phyloP scores from a whole-genome alignment of 2,797 vertebrate species.

The Cirrhinus molitorella region DNA sequence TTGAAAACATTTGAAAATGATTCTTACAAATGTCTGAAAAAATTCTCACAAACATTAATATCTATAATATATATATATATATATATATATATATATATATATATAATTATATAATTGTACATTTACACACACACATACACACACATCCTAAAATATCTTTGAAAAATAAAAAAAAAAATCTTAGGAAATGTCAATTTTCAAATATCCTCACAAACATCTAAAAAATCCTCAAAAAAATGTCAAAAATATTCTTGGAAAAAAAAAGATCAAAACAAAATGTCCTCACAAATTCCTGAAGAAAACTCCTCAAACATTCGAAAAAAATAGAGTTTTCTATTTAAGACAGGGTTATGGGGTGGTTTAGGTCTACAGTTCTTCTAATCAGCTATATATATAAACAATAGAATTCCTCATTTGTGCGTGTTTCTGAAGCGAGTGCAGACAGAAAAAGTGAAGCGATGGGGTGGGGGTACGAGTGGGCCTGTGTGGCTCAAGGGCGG shows the following conservation, averaged over 20 bases:
- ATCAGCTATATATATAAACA: background rate
- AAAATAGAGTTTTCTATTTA: too few relatives aligned
- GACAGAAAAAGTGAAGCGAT: background rate
- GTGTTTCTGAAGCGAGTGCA: slow-evolving; percentile 9
- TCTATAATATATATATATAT: too few relatives aligned
- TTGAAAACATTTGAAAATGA: background rate
- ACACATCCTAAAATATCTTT: too few relatives aligned
- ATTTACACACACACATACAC: too few relatives aligned
- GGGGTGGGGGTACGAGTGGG: slow-evolving; percentile 15
- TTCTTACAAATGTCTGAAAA: background rate
- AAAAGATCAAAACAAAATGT: background rate
- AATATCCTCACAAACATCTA: background rate
- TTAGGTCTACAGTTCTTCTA: background rate
- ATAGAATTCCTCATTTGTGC: slow-evolving; percentile 8
- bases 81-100: too few relatives aligned
- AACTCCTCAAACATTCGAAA: too few relatives aligned
- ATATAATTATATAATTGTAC: too few relatives aligned
- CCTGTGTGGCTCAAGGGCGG: slow-evolving; percentile 22
- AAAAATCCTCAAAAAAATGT: background rate
- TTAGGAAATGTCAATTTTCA: too few relatives aligned
- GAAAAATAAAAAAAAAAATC: background rate
- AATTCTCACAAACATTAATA: too few relatives aligned
- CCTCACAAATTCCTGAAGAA: too few relatives aligned
- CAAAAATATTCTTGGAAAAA: too few relatives aligned
- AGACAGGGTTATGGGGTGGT: background rate